A percentile compares a stretch with the other conserved stretches of the same genome.
Conservation (phyloP, 2,113 vertebrate genomes). For the Hylia prasina region DNA sequence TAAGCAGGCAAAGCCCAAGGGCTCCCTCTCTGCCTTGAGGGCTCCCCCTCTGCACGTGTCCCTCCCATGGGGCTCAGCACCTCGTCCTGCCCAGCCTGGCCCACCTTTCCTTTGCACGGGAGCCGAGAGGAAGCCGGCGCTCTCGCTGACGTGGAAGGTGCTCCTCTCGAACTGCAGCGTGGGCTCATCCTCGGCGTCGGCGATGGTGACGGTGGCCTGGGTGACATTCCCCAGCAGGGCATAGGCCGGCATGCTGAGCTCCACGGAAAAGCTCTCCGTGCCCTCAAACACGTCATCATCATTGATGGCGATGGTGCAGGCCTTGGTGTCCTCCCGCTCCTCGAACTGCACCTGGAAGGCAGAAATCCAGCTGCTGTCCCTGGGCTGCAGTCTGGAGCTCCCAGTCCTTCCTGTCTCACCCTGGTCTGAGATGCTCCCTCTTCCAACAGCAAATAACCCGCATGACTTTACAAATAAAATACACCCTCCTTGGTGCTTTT, state of each 20-base stretch:
- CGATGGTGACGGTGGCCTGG: constrained; percentile 78
- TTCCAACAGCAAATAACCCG: not conserved
- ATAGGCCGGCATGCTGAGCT: constrained; percentile 93
- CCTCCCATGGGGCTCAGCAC: fast-evolving
- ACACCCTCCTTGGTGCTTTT: not conserved
- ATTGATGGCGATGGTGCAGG: constrained; percentile 86
- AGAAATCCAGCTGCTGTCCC: not conserved
- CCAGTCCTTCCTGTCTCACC: not conserved
- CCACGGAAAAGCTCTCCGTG: constrained; percentile 83
- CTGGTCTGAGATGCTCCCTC: not conserved
- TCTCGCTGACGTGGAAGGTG: constrained; percentile 86
- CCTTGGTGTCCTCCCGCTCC: constrained; percentile 90
- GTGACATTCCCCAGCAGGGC: constrained; percentile 86
- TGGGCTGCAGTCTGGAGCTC: not conserved
- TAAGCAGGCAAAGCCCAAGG: not conserved
- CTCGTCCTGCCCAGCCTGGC: fast-evolving
- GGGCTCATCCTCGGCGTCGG: constrained; percentile 89
- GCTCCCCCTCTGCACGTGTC: not conserved
- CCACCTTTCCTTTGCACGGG: constrained; percentile 89
- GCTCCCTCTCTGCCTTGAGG: not conserved
- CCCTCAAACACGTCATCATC: constrained; percentile 89
- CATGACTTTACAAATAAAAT: fast-evolving
- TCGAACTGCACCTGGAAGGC: constrained; percentile 92
- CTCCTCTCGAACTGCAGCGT: constrained; percentile 89
- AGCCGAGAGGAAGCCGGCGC: constrained; percentile 76